Evolutionary conservation across 2,113 vertebrate genomes (phyloP).

Genomic region (Triplophysa tibetana): DNA sequence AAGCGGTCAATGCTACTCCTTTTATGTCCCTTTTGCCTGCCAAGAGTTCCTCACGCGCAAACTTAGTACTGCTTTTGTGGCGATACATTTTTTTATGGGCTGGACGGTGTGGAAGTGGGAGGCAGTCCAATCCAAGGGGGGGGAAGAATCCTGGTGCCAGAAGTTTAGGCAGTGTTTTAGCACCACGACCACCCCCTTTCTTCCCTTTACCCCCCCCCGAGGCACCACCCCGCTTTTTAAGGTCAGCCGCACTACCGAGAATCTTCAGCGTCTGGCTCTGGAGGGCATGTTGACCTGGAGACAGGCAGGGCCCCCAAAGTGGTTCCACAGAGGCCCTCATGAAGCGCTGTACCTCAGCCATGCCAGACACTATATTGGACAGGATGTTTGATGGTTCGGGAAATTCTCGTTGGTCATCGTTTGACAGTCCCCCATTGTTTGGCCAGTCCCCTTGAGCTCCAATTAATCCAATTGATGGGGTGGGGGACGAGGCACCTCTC

Average conservation of each 20-base stretch:
- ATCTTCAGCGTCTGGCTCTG: conserved; percentile 99
- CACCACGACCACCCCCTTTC: conserved; percentile 85
- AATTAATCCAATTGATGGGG: conserved; percentile 74
- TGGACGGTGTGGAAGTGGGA: conserved; percentile 88
- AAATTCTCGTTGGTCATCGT: conserved; percentile 96
- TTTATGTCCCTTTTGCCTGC: conserved; percentile 93
- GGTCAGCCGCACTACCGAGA: conserved; percentile 91
- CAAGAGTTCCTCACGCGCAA: conserved; percentile 93
- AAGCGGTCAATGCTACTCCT: conserved; percentile 91
- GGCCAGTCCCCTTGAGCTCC: conserved; percentile 79
- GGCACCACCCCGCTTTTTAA: conserved; percentile 86
- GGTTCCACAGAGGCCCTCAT: conserved; percentile 99
- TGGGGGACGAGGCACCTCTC: conserved; percentile 59
- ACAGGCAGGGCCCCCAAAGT: conserved; percentile 90
- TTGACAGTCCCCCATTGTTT: conserved; percentile 80
- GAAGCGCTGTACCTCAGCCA: conserved; percentile 98
- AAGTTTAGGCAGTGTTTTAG: conserved; percentile 86
- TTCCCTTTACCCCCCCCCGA: conserved; percentile 81
- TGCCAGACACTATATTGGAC: conserved; percentile 97
- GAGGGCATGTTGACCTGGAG: conserved; percentile 91
- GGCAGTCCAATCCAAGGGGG: conserved; percentile 81
- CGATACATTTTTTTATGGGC: conserved; percentile 99
- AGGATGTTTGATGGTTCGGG: conserved; percentile 98
- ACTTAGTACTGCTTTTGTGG: conserved; percentile 97
- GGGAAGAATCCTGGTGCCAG: conserved; percentile 74